Evolutionary conservation across 2,888 invertebrate genomes (phyloP).

Genomic region (Nymphalis c-album): DNA sequence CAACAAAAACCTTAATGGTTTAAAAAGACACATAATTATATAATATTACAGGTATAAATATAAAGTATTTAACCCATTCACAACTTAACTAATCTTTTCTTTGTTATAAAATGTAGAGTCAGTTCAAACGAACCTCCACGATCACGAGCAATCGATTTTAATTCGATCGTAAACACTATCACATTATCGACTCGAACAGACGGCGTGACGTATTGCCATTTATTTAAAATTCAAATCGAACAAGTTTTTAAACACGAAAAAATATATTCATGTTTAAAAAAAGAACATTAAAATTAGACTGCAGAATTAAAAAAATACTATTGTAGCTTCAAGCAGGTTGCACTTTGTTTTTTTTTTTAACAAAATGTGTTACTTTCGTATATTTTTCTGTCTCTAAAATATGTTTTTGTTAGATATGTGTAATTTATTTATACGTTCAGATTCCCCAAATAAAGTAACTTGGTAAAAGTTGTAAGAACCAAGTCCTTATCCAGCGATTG

Average conservation of each 20-base stretch:
- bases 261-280: conserved; percentile 11
- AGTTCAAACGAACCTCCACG: conserved; percentile 37
- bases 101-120: conserved; percentile 11
- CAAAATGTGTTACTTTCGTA: too few relatives aligned
- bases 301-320: not conserved
- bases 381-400: too few relatives aligned
- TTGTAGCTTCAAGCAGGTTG: not conserved
- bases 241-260: conserved; percentile 38
- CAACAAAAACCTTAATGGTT: too few relatives aligned
- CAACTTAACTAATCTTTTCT: too few relatives aligned
- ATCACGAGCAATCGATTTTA: conserved; percentile 69
- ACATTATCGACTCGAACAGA: conserved; percentile 64
- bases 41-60: too few relatives aligned
- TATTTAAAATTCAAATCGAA: conserved; percentile 43
- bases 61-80: too few relatives aligned
- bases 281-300: conserved; percentile 14
- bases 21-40: too few relatives aligned
- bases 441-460: too few relatives aligned
- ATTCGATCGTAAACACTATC: conserved; percentile 71
- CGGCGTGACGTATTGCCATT: conserved; percentile 49
- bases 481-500: too few relatives aligned
- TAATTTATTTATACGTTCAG: too few relatives aligned
- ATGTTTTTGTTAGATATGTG: too few relatives aligned
- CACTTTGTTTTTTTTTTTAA: not conserved
- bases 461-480: too few relatives aligned